A percentile compares a stretch with the other conserved stretches of the same genome.
Conservation (phyloP, 2,888 invertebrate species). For the Agonopterix arenella region DNA sequence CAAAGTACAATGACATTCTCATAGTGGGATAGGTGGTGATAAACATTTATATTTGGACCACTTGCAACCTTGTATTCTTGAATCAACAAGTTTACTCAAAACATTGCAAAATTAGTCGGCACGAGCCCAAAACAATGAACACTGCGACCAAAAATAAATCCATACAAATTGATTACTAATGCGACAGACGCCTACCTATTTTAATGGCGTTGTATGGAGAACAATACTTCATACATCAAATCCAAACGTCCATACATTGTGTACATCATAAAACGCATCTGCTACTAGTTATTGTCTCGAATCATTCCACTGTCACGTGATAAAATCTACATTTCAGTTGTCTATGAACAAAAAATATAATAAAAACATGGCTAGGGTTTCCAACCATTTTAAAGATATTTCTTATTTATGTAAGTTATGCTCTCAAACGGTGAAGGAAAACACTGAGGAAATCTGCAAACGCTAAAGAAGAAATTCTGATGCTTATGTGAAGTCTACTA, state of each 20-base stretch:
- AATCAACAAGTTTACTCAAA: too few species aligned
- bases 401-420: too few species aligned
- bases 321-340: neutral
- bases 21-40: too few species aligned
- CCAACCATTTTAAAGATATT: neutral
- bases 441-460: too few species aligned
- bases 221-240: neutral
- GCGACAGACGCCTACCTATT: neutral
- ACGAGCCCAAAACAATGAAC: neutral
- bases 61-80: too few species aligned
- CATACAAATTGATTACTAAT: neutral
- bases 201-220: neutral
- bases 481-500: too few species aligned
- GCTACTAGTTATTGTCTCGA: constrained; percentile 2
- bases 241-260: constrained; percentile 21
- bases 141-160: neutral
- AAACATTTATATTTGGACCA: too few species aligned
- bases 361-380: neutral
- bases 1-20: too few species aligned
- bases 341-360: neutral
- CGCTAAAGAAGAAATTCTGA: too few species aligned
- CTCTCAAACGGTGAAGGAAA: too few species aligned
- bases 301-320: neutral
- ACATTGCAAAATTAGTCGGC: too few species aligned
- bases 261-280: constrained; percentile 33